Evolutionary conservation across 92 coral and sea anemone species (phyloP).

Genomic region (Ricordea florida): DNA sequence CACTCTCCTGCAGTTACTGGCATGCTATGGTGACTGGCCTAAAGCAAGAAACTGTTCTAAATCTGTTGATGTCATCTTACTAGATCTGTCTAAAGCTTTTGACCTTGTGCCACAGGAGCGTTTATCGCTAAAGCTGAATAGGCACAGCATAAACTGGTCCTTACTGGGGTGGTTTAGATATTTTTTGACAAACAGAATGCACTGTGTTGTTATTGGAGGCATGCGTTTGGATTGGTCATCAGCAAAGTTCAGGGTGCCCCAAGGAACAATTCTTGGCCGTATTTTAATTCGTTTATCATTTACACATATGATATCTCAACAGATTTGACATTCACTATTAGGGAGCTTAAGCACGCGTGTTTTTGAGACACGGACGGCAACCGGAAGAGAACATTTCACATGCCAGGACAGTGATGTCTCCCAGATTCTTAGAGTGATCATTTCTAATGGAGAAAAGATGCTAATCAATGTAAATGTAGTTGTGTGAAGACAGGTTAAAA

Average conservation of each 20-base stretch:
- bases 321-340: background rate
- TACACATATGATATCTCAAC: background rate
- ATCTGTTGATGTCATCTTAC: conserved; percentile 1
- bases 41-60: conserved; percentile 12
- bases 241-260: conserved; percentile 22
- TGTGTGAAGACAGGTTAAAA: too few species aligned
- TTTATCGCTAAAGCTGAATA: background rate
- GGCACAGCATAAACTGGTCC: background rate
- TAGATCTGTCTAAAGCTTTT: conserved; percentile 12
- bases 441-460: too few species aligned
- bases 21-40: conserved; percentile 30
- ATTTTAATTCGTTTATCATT: conserved; percentile 4
- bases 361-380: too few species aligned
- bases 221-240: conserved; percentile 10
- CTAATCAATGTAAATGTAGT: too few species aligned
- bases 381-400: too few species aligned
- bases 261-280: conserved; percentile 32
- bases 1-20: conserved; percentile 27
- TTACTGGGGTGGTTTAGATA: conserved; percentile 16
- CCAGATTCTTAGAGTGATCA: too few species aligned
- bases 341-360: too few species aligned
- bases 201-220: conserved; percentile 18
- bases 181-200: conserved; percentile 3
- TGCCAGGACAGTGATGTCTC: too few species aligned
- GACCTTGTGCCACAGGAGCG: conserved; percentile 33